Evolutionary conservation across 2,888 invertebrate species (phyloP), one percentile per base, ranked within the genome.

Genomic region (Melitaea athalia): DNA sequence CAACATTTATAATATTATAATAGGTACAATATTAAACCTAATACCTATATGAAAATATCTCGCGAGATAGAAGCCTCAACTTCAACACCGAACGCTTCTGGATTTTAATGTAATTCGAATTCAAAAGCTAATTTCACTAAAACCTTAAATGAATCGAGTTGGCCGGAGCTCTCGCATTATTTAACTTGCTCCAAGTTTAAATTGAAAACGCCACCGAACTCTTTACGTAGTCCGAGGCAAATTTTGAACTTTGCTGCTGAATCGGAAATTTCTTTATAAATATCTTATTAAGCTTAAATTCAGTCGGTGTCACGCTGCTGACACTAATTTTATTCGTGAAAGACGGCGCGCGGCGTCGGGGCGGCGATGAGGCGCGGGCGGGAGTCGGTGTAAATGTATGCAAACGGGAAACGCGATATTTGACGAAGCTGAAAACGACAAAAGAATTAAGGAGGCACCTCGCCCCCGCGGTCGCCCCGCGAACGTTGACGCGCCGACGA

Each of bases 241-340:
- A 92, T 89, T 92, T 88, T 92, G 92, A 92, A 92, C 91, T 92
- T 92, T 91, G 88, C 91, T 85, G 88, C 87, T 91, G 92, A 92
- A 92, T 92, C 85, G 90, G 90, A 91, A 91, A 92, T 90, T 88
- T 91, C 92, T 91, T 91, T 91, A 92, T 92, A 92, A 92, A 92
- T 92, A 92, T 91, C 88, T 91, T 92, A 92, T 91, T 90, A 91
- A 80, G 92, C 87, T 91, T 88, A 91, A 92, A 92, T 89, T 92
- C 89, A 87, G 91, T 92, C 88, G 91, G 90, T 92, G 92, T 92
- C 92, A 91, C 89, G 89, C 86, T 89, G 92, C 92, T 87, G 92
- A 92, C 92, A 91, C 91, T 92, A 92, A 92, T 92, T 89, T 92
- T 87, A 90, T 92, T 89, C 87, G 86, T 86, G 86, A 91, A 85